These are phyloP conservation scores for Aphelenchoides fujianensis DNA, from an alignment of 1,140 invertebrate species.

Conservation along the genomic window DNA sequence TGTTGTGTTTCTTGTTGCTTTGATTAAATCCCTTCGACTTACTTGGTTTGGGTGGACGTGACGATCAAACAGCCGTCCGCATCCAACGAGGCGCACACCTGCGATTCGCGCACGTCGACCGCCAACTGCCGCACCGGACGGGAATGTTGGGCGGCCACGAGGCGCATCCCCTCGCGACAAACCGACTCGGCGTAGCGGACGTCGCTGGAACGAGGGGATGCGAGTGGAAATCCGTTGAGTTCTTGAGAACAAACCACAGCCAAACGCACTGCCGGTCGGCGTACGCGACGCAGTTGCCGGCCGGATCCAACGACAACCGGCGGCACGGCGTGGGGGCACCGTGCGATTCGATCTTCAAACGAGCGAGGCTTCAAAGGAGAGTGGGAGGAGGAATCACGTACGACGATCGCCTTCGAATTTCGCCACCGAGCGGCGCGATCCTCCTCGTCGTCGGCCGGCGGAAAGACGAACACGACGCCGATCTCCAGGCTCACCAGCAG, in stretches of 20 bases:
- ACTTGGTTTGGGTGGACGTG: constrained; percentile 31
- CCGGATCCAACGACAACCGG: constrained; percentile 23
- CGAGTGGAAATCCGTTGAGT: no score
- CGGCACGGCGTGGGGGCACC: constrained; percentile 7
- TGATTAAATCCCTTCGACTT: no score
- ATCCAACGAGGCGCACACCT: constrained; percentile 22
- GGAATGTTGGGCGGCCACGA: constrained; percentile 31
- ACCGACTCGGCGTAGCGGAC: constrained; percentile 31
- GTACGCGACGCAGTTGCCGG: constrained; percentile 21
- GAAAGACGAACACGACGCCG: constrained; percentile 35
- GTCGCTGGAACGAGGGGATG: no score
- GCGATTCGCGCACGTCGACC: constrained; percentile 25
- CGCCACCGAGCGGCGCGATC: constrained; percentile 22
- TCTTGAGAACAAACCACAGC: no score
- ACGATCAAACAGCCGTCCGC: constrained; percentile 17
- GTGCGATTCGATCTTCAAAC: constrained; percentile 27
- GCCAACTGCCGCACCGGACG: constrained; percentile 23
- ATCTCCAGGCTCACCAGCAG: constrained; percentile 33
- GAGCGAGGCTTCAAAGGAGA: no score
- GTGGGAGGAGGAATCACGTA: constrained; percentile 13
- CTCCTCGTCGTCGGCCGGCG: constrained; percentile 14
- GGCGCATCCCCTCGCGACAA: constrained; percentile 30
- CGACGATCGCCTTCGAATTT: constrained; percentile 36
- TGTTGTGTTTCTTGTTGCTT: no score
- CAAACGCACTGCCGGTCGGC: constrained; percentile 30